Base-by-base conservation (phyloP, 1,140 invertebrate genomes). In the Druon quercuslanigerum region DNA sequence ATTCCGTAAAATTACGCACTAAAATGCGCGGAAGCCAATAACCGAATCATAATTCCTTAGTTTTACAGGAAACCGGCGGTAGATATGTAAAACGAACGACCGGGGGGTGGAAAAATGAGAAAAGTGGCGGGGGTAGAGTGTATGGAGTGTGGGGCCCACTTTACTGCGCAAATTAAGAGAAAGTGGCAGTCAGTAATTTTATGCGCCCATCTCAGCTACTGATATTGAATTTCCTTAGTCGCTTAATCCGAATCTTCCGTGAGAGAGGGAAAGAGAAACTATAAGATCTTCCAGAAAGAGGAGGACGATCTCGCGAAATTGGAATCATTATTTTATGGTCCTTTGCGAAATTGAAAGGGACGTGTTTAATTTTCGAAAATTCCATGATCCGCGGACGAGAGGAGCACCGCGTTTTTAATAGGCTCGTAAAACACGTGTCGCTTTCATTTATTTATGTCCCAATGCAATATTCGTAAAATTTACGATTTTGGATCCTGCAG, bases 191-290 rank as follows among this genome's bases (percentile, higher is more conserved):
- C 89, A 85, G 89, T 91, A 90, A 91, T 90, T 91, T 91, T 90
- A 91, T 89, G 89, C 89, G 88, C 87, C 88, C 87, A 90, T 91
- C 89, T 89, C 88, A 90, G 88, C 90, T 88, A 90, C 90, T 89
- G 89, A 91, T 91, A 91, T 91, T 91, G 88, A 90, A 91, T 91
- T 91, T 91, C 88, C 87, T 89, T 89, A 89, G 88, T 90, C 87
- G 88, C 90, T 90, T 90, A 90, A 91, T 91, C 89, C 87, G 81
- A 90, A 90, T 91, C 86, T 85, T 86, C 79, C 82, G 83, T 78
- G 76, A 56, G 66, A 73, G 74, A 50, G 76, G 50, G 77, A 71
- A 72, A 52, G 70, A 71, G 56, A 40, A 33, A 66, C 60, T 40
- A 20, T 40, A 66, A 66, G 60, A 66, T 46, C 76, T 80, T 82